Base-by-base conservation (phyloP, 1,140 invertebrate genomes). In the Drosophila insularis region DNA sequence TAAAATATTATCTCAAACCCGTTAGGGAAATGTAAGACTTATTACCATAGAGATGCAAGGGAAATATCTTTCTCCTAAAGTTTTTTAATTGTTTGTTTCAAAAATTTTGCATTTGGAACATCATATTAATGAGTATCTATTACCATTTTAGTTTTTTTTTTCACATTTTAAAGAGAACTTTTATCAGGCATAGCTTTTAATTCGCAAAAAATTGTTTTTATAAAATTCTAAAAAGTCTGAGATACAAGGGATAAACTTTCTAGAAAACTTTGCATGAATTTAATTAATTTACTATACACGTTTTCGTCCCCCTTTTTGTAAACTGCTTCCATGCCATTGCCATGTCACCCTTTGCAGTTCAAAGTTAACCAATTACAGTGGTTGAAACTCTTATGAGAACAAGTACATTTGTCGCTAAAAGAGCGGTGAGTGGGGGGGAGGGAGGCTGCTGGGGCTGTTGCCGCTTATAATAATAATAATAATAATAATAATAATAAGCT, bases 401-500 rank as follows among this genome's bases (percentile, higher is more conserved):
- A 50, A 50, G 43, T 50, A 56, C 63, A 40, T 63, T 63, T 63
- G 21, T 31, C 39, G 58, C 80, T 78, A 86, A 68, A 85, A 58
- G 70, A 39, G 13, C 32, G 37, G 64, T 7, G 39, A 17, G 17
- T 8, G 14, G 43, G 43, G 40, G 10, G 14, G 6, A 19, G 43
- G 7, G 0, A 3, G 7, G n/a, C 2, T 8, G 31, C 8, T 55
- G 53, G 7, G 14, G 7, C 39, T 10, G 32, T n/a, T 56, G 54
- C 35, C 19, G n/a, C 60, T 73, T 55, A 74, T 68, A 62, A 77
- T 86, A 85, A 86, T 37, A 35, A 35, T 35, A n/a, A n/a, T n/a
- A n/a, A n/a, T 68, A 62, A 77, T 86, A 85, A 86, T 37, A 37
- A 86, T 37, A 37, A 37, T 37, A 37, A 86, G 43, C 43, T 21